A percentile compares a stretch with the other conserved stretches of the same genome.
phyloP scores from a whole-genome alignment of 2,888 invertebrate species.

The Leistus spinibarbis region DNA sequence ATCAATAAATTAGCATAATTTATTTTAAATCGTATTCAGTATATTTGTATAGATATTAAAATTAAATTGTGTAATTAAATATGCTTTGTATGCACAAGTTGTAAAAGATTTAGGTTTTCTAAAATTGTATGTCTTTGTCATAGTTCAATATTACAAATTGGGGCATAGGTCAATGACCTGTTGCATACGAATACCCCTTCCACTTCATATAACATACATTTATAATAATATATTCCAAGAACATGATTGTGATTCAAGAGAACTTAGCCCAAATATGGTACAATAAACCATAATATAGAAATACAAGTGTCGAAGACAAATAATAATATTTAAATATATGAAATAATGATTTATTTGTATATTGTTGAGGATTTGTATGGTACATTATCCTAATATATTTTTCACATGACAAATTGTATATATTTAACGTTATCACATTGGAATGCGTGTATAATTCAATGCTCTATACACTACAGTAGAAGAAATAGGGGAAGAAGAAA shows the following conservation, averaged over 20 bases:
- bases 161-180: slow-evolving; percentile 5
- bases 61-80: too few species aligned
- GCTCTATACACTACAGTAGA: too few species aligned
- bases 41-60: too few species aligned
- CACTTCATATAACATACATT: neutral
- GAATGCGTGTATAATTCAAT: too few species aligned
- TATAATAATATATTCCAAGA: neutral
- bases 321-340: neutral
- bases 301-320: neutral
- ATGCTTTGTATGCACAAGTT: too few species aligned
- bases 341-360: too few species aligned
- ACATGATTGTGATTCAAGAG: neutral
- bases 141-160: neutral
- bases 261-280: neutral
- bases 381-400: too few species aligned
- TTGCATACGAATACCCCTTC: neutral
- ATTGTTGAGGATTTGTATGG: too few species aligned
- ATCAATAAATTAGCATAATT: neutral
- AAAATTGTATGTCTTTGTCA: neutral
- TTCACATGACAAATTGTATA: too few species aligned
- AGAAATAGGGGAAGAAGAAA: too few species aligned
- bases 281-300: neutral
- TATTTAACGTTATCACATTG: too few species aligned
- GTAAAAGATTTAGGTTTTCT: neutral
- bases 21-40: too few species aligned